These are phyloP conservation scores for Graptemys geographica DNA, from an alignment of 2,797 vertebrate genomes.

Conservation along the genomic window DNA sequence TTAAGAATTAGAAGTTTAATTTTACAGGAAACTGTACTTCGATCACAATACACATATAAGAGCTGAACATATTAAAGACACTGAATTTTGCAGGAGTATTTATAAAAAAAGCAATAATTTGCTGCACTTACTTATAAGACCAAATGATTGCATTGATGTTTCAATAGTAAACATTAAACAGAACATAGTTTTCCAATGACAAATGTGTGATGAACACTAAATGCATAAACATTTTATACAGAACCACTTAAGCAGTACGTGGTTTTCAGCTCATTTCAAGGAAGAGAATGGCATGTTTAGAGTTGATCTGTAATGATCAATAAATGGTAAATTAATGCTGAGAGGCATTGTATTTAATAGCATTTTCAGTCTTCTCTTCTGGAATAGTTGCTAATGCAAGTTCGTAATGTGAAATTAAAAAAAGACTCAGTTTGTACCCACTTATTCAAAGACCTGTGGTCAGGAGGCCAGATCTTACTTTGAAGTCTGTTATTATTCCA, in stretches of 20 bases:
- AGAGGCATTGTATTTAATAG: conserved; percentile 13
- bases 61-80: background rate
- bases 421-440: background rate
- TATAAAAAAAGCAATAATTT: conserved; percentile 16
- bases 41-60: background rate
- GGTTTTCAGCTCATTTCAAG: conserved; percentile 26
- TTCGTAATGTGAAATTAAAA: background rate
- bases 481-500: background rate
- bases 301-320: conserved; percentile 37
- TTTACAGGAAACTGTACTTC: conserved; percentile 34
- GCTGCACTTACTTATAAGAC: conserved; percentile 53
- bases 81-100: conserved; percentile 11
- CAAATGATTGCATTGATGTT: conserved; percentile 46
- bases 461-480: background rate
- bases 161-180: conserved; percentile 56
- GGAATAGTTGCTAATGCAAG: background rate
- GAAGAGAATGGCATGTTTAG: conserved; percentile 15
- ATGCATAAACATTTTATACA: conserved; percentile 66
- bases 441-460: background rate
- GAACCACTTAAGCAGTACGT: conserved; percentile 41
- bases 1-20: conserved; percentile 26
- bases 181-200: conserved; percentile 41
- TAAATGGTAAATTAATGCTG: conserved; percentile 4
- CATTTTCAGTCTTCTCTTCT: background rate
- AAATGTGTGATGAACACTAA: conserved; percentile 33